Conservation (phyloP, 2,113 vertebrate species). For the Hiodon alosoides region DNA sequence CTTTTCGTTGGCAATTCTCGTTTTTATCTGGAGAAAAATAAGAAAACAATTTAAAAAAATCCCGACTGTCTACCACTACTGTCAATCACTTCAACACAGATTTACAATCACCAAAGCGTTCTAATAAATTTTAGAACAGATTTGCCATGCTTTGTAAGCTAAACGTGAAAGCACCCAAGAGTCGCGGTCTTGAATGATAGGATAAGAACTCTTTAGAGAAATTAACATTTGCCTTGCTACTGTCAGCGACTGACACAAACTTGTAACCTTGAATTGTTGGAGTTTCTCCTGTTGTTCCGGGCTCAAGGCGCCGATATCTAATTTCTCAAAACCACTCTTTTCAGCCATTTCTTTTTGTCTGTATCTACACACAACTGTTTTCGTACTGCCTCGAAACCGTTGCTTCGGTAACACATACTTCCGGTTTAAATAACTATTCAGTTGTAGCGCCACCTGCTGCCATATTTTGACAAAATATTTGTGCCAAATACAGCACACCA, state of each 20-base stretch:
- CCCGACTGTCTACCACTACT: too few species aligned
- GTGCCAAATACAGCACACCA: too few species aligned
- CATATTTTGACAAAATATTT: too few species aligned
- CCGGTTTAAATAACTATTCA: neutral
- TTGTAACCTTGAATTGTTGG: conserved; percentile 43
- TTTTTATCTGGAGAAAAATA: conserved; percentile 61
- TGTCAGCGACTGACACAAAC: neutral
- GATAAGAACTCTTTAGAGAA: too few species aligned
- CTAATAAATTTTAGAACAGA: too few species aligned
- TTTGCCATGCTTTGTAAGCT: too few species aligned
- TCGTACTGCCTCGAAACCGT: neutral
- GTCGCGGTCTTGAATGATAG: too few species aligned
- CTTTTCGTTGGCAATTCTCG: conserved; percentile 68
- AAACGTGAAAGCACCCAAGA: neutral
- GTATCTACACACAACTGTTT: neutral
- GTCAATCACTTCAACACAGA: too few species aligned
- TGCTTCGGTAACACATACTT: conserved; percentile 7
- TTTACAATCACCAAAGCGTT: too few species aligned
- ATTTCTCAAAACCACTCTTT: conserved; percentile 23
- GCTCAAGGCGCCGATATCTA: conserved; percentile 34
- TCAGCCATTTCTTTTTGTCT: conserved; percentile 27
- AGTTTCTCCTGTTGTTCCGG: conserved; percentile 39
- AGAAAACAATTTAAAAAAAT: neutral
- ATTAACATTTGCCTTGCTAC: too few species aligned
- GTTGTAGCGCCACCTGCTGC: too few species aligned